phyloP scores from a whole-genome alignment of 2,888 invertebrate species.

The Fissipunctia ypsillon region DNA sequence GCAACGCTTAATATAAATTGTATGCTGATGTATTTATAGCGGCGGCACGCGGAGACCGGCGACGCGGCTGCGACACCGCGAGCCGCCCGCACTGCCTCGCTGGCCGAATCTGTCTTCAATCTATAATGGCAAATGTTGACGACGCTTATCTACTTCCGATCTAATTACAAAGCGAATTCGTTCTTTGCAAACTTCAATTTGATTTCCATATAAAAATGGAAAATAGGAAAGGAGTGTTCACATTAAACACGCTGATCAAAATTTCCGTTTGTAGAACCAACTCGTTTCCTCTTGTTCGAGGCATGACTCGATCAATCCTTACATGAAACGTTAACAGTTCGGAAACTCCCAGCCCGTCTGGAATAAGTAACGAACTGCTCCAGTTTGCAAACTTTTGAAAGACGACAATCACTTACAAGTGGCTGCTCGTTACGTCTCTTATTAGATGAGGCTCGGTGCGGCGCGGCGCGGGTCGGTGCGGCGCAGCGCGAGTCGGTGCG shows the following conservation, averaged over 20 bases:
- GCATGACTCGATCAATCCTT: slow-evolving; percentile 2
- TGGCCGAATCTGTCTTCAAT: neutral
- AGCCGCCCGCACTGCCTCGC: neutral
- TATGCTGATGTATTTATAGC: slow-evolving; percentile 43
- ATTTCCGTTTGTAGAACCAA: slow-evolving; percentile 11
- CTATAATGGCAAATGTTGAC: neutral
- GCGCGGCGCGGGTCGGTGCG: no score
- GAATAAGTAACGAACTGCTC: neutral
- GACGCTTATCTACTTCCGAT: slow-evolving; percentile 4
- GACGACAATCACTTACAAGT: slow-evolving; percentile 6
- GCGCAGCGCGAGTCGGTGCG: neutral
- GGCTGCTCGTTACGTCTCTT: neutral
- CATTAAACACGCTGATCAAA: slow-evolving; percentile 12
- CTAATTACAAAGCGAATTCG: neutral
- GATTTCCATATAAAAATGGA: neutral
- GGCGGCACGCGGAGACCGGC: neutral
- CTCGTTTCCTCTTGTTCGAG: slow-evolving; percentile 7
- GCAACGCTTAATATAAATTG: slow-evolving; percentile 32
- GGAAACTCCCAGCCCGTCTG: neutral
- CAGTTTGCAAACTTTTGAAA: slow-evolving; percentile 11
- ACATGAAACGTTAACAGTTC: neutral
- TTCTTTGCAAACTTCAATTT: neutral
- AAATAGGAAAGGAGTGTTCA: neutral
- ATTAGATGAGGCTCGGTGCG: neutral
- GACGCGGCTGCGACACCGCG: neutral